phyloP scores from a whole-genome alignment of 1,140 invertebrate genomes.

The Andrena cerasifolii region DNA sequence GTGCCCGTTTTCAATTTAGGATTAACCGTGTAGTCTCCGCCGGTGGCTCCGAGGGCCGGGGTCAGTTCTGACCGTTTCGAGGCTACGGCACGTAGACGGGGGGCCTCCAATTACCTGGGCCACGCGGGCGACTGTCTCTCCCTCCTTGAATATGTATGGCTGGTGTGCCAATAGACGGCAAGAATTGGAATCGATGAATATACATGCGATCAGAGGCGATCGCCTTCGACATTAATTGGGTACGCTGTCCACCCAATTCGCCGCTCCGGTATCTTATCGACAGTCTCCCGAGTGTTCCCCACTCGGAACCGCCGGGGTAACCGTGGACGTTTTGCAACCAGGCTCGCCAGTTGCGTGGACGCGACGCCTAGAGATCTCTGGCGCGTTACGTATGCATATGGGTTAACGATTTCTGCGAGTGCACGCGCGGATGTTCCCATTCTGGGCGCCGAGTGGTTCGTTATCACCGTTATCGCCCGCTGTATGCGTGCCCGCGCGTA shows the following conservation, averaged over 20 bases:
- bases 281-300: too few species aligned
- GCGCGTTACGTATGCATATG: slow-evolving; percentile 24
- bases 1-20: slow-evolving; percentile 18
- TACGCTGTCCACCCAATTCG: background rate
- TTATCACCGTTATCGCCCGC: slow-evolving; percentile 62
- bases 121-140: background rate
- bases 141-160: slow-evolving; percentile 17
- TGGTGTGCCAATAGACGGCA: background rate
- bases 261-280: background rate
- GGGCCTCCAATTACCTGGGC: slow-evolving; percentile 29
- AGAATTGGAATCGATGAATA: slow-evolving; percentile 9
- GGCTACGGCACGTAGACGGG: slow-evolving; percentile 13
- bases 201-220: background rate
- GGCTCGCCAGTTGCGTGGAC: too few species aligned
- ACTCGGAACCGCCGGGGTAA: too few species aligned
- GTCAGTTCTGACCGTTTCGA: background rate
- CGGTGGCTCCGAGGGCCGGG: background rate
- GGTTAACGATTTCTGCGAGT: slow-evolving; percentile 50
- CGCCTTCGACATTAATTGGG: slow-evolving; percentile 2
- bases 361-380: background rate
- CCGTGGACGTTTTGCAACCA: too few species aligned
- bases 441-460: slow-evolving; percentile 56
- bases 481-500: slow-evolving; percentile 7
- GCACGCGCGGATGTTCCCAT: slow-evolving; percentile 35
- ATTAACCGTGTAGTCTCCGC: slow-evolving; percentile 4